Evolutionary conservation across 2,888 invertebrate species (phyloP).

Genomic region (Catocala fraxini): DNA sequence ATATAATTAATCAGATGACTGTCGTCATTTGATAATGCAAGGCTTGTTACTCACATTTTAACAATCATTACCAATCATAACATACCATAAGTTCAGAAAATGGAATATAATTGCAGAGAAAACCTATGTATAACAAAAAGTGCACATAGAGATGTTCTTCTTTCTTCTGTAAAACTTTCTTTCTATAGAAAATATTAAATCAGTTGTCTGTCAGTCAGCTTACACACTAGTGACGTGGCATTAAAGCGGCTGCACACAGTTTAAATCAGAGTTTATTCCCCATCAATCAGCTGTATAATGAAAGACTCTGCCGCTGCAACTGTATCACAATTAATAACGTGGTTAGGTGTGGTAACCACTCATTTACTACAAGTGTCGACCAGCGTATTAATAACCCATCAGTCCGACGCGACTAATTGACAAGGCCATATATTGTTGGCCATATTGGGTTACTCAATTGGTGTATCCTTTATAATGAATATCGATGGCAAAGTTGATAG

Average conservation of each 20-base stretch:
- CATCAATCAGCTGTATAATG: conserved; percentile 17
- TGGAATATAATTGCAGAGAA: too few relatives aligned
- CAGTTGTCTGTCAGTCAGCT: too few relatives aligned
- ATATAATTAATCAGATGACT: too few relatives aligned
- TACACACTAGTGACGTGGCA: background rate
- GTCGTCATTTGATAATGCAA: too few relatives aligned
- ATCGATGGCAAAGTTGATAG: too few relatives aligned
- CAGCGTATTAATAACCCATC: conserved; percentile 39
- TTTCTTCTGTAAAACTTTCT: too few relatives aligned
- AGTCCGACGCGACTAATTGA: conserved; percentile 17
- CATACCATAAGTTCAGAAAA: too few relatives aligned
- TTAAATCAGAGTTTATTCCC: conserved; percentile 6
- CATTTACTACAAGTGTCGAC: conserved; percentile 32
- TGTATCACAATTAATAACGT: conserved; percentile 29
- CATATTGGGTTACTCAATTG: background rate
- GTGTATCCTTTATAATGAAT: background rate
- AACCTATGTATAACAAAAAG: too few relatives aligned
- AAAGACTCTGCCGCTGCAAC: conserved; percentile 12
- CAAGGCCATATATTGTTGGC: conserved; percentile 27
- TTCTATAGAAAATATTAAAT: too few relatives aligned
- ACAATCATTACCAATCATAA: too few relatives aligned
- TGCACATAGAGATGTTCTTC: too few relatives aligned
- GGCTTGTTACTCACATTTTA: too few relatives aligned
- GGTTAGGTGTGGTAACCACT: conserved; percentile 33
- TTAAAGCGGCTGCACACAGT: background rate